Percentiles rank a stretch among this genome's conserved stretches.
These are phyloP conservation scores for Dasyornis broadbenti DNA, from an alignment of 2,113 vertebrate genomes.

Conservation along the genomic window DNA sequence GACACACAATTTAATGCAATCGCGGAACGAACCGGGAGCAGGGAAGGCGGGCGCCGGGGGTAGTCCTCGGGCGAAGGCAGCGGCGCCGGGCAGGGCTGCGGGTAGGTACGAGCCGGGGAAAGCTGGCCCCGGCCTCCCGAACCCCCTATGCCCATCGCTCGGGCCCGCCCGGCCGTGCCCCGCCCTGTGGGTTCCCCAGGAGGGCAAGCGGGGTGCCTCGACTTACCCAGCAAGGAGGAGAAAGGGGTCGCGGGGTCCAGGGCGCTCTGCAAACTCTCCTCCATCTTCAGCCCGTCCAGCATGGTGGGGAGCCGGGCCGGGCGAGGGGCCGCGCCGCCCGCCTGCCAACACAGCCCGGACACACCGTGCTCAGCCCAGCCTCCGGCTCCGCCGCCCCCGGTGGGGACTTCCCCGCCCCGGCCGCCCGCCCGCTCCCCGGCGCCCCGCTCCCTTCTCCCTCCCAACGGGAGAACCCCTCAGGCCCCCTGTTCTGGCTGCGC, in stretches of 20 bases:
- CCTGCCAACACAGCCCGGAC: conserved; percentile 25
- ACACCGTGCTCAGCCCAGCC: background rate
- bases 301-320: conserved; percentile 40
- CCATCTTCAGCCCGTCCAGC: conserved; percentile 79
- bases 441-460: background rate
- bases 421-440: background rate
- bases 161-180: background rate
- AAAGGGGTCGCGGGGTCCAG: conserved; percentile 67
- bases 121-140: background rate
- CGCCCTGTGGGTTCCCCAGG: background rate
- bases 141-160: background rate
- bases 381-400: background rate
- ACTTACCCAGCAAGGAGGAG: conserved; percentile 75
- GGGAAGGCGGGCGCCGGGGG: background rate
- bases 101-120: background rate
- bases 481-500: background rate
- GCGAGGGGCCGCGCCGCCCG: background rate
- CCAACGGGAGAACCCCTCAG: background rate
- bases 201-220: background rate
- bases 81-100: background rate
- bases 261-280: conserved; percentile 69
- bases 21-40: background rate
- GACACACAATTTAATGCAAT: background rate
- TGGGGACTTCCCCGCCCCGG: background rate
- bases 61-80: background rate